Evolutionary conservation across 2,888 invertebrate genomes (phyloP).

Genomic region (Mythimna loreyi): DNA sequence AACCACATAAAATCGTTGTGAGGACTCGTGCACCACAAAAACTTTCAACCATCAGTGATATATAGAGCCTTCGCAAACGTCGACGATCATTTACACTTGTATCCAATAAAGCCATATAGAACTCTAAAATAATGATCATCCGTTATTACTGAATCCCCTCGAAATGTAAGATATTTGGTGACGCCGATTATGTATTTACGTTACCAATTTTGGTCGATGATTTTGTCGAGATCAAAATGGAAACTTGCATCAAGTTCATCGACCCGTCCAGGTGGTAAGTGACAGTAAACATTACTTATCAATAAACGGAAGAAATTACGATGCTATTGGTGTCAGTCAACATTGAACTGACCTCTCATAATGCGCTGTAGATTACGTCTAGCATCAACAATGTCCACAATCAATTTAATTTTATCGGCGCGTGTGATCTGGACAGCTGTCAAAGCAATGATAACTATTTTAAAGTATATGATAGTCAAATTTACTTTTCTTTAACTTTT

Average conservation of each 20-base stretch:
- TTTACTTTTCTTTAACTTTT: conserved; percentile 35
- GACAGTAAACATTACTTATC: conserved; percentile 85
- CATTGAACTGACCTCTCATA: conserved; percentile 87
- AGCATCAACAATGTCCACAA: conserved; percentile 75
- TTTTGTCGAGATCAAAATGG: conserved; percentile 74
- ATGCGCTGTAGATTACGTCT: conserved; percentile 81
- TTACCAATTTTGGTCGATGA: conserved; percentile 75
- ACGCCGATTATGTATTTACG: conserved; percentile 74
- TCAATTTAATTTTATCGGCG: conserved; percentile 76
- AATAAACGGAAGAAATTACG: conserved; percentile 86
- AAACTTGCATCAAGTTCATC: conserved; percentile 77
- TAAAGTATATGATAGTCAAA: conserved; percentile 48
- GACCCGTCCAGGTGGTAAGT: conserved; percentile 86
- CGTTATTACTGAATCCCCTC: conserved; percentile 64
- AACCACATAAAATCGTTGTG: conserved; percentile 85
- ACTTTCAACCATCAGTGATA: conserved; percentile 76
- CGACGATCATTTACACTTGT: conserved; percentile 75
- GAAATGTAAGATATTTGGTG: conserved; percentile 69
- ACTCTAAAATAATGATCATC: conserved; percentile 63
- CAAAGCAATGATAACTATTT: conserved; percentile 71
- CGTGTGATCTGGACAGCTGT: conserved; percentile 78
- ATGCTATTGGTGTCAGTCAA: conserved; percentile 79
- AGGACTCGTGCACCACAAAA: conserved; percentile 77
- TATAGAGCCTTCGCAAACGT: conserved; percentile 72
- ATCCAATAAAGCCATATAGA: conserved; percentile 77